Evolutionary conservation across 1,140 invertebrate genomes (phyloP), one percentile per base, ranked within the genome.

Genomic region (Sinella curviseta): DNA sequence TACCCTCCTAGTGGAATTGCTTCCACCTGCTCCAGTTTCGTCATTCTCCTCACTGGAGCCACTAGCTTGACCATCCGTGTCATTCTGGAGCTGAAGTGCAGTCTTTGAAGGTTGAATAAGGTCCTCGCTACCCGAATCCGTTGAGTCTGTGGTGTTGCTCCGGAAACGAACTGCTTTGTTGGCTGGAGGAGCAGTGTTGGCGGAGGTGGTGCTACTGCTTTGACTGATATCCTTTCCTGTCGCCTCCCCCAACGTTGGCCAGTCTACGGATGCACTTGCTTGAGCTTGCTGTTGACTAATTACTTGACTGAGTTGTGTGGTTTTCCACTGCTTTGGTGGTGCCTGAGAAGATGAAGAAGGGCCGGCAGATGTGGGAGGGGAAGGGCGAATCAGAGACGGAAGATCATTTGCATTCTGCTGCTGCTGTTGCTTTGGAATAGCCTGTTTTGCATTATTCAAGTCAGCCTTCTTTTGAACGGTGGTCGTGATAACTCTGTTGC

Each of bases 221-320:
- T n/a, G n/a, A n/a, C n/a, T n/a, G n/a, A n/a, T n/a, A 75, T 79
- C 1, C 55, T 67, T 48, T 20, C 67, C 35, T 24, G 67, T 26
- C n/a, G 79, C 76, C 31, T 82, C 79, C 24, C 78, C 77, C 4
- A 82, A 55, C 24, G 82, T 76, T 35, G 82, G 82, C 82, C 82
- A 82, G 48, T 82, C 82, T 30, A 80, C 77, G 1, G 39, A 48
- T 39, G 31, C 70, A 17, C 2, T 24, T 12, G 30, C 31, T 28
- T 14, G 12, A 12, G 24, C 26, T 4, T 14, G 14, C 8, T 74
- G 4, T 20, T 75, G 74, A 28, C 16, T 26, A 16, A 8, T 3
- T 8, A 12, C 30, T 30, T 16, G 30, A 74, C 16, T 34, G 14
- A 17, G 2, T 28, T 12, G 1, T 14, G 14, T 2, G 20, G 74